Conservation (phyloP, 2,888 invertebrate genomes). For the Dolichomitus sp. region DNA sequence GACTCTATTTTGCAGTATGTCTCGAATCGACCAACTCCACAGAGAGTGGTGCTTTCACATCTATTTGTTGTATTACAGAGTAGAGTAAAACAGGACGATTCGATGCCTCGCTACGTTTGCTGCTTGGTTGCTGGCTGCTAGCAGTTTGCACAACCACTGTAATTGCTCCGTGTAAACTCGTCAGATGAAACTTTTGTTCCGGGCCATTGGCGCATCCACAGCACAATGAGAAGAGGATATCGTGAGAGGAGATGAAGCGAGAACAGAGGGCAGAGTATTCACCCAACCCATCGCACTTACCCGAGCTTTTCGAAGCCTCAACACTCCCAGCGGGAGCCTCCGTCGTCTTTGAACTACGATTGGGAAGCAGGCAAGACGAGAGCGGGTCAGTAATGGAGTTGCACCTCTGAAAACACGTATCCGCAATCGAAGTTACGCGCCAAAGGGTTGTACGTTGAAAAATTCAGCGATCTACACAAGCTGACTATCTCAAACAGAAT, state of each 20-base stretch:
- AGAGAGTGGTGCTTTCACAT: neutral
- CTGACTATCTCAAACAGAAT: too few relatives aligned
- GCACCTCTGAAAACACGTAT: slow-evolving; percentile 39
- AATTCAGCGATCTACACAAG: too few relatives aligned
- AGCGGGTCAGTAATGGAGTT: slow-evolving; percentile 48
- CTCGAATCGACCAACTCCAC: neutral
- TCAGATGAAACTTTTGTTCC: neutral
- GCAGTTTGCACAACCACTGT: neutral
- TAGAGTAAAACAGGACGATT: neutral
- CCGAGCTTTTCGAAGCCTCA: neutral
- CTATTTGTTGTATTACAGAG: neutral
- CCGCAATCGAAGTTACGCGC: slow-evolving; percentile 23
- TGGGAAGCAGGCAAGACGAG: slow-evolving; percentile 2
- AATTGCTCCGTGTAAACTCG: slow-evolving; percentile 14
- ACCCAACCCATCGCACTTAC: slow-evolving; percentile 19
- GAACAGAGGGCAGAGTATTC: neutral
- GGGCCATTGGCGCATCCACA: neutral
- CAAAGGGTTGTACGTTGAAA: slow-evolving; percentile 12
- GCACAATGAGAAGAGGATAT: neutral
- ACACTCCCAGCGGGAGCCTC: slow-evolving; percentile 18
- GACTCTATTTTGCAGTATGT: neutral
- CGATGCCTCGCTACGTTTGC: neutral
- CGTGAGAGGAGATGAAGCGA: neutral
- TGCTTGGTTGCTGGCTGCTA: neutral
- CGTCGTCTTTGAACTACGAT: slow-evolving; percentile 11